These are phyloP conservation scores for Trachythela sp. DNA, from an alignment of 64 coral and sea anemone genomes.

Conservation along the genomic window DNA sequence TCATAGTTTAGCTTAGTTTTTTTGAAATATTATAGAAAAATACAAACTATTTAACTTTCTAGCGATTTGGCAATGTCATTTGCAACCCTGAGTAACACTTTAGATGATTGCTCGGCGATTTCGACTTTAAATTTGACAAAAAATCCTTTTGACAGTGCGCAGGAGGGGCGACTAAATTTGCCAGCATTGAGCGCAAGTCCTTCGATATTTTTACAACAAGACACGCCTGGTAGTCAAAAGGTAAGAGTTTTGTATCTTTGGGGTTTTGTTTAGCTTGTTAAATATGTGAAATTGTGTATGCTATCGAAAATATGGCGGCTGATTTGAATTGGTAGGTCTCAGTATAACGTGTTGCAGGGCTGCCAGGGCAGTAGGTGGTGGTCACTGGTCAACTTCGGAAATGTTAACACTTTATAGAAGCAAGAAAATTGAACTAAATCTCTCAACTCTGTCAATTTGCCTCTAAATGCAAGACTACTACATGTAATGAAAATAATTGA, in stretches of 20 bases:
- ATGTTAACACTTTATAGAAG: no score
- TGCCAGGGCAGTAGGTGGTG: no score
- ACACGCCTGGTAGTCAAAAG: conserved; percentile 70
- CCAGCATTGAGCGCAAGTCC: conserved; percentile 72
- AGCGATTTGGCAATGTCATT: not conserved
- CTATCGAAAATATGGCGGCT: not conserved
- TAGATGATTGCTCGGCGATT: conserved; percentile 59
- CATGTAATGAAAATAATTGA: no score
- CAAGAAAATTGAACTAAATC: no score
- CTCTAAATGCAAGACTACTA: no score
- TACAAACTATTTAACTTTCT: not conserved
- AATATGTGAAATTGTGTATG: not conserved
- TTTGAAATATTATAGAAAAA: not conserved
- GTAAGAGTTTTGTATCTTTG: conserved; percentile 34
- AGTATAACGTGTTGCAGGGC: no score
- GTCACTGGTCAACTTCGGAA: no score
- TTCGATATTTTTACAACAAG: conserved; percentile 79
- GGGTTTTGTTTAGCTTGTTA: not conserved
- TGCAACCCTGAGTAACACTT: conserved; percentile 32
- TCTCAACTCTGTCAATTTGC: no score
- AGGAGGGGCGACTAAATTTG: conserved; percentile 63
- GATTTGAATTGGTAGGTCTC: not conserved
- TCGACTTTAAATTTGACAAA: conserved; percentile 72
- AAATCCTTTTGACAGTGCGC: conserved; percentile 84
- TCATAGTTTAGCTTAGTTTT: not conserved